Conservation (phyloP, 2,888 invertebrate genomes). For the Pyralis farinalis region DNA sequence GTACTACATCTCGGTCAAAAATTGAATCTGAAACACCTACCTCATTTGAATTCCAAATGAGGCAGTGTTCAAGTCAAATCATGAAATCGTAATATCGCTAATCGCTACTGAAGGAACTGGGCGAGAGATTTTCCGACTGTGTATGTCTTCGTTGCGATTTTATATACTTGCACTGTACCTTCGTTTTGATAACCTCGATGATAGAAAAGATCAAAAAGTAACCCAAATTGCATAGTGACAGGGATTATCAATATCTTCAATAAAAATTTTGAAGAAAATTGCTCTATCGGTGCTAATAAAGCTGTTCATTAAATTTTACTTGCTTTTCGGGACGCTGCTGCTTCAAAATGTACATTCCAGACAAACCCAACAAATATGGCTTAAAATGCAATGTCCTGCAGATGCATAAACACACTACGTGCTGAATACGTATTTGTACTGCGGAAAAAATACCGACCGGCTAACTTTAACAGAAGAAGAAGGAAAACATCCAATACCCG, state of each 20-base stretch:
- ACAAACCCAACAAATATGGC: slow-evolving; percentile 26
- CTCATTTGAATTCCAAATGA: no score
- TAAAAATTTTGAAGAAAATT: slow-evolving; percentile 14
- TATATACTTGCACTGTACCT: slow-evolving; percentile 15
- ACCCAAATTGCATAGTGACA: slow-evolving; percentile 18
- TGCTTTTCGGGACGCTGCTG: slow-evolving; percentile 22
- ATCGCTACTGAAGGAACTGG: slow-evolving; percentile 23
- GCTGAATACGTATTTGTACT: no score
- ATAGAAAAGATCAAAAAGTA: no score
- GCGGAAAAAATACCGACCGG: slow-evolving; percentile 22
- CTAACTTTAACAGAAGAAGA: slow-evolving; percentile 18
- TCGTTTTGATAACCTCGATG: slow-evolving; percentile 21
- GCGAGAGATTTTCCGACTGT: slow-evolving; percentile 20
- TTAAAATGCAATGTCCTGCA: slow-evolving; percentile 17
- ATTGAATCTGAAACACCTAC: no score
- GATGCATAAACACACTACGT: no score
- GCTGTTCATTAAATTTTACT: slow-evolving; percentile 24
- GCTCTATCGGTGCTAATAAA: slow-evolving; percentile 14
- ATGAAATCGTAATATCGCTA: no score
- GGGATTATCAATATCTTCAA: slow-evolving; percentile 18
- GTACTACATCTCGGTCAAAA: no score
- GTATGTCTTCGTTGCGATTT: slow-evolving; percentile 19
- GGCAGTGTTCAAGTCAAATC: no score
- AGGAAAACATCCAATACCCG: slow-evolving; percentile 16
- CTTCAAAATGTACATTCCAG: slow-evolving; percentile 23